These are phyloP conservation scores for Monodelphis domestica DNA, from an alignment of 2,797 vertebrate species.

Conservation along the genomic window DNA sequence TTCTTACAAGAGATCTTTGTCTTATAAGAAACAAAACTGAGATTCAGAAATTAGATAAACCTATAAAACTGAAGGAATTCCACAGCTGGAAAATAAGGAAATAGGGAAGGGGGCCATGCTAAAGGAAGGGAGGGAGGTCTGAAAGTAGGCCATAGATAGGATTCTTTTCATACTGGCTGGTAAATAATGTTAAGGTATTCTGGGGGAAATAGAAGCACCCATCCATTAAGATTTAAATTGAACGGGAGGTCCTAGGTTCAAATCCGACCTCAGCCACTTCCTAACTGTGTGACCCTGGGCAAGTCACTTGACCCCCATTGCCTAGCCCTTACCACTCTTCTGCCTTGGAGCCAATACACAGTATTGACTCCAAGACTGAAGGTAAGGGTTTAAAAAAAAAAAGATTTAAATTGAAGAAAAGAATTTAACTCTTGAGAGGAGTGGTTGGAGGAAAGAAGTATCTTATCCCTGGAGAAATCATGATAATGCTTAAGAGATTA, in stretches of 20 bases:
- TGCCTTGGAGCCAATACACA: too few species aligned
- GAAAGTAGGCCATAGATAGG: background rate
- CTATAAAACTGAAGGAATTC: background rate
- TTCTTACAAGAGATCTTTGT: background rate
- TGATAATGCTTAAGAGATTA: background rate
- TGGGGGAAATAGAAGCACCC: background rate
- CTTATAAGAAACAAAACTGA: background rate
- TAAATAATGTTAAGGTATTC: background rate
- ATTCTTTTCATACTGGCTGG: background rate
- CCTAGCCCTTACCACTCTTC: too few species aligned
- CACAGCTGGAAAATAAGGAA: background rate
- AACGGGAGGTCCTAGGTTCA: too few species aligned
- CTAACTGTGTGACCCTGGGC: too few species aligned
- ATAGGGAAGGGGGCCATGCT: background rate
- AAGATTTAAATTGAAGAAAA: background rate
- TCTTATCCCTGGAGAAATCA: background rate
- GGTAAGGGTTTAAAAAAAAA: too few species aligned
- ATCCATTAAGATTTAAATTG: background rate
- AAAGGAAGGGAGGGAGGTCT: background rate
- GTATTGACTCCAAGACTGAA: too few species aligned
- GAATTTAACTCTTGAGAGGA: background rate
- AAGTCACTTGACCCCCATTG: too few species aligned
- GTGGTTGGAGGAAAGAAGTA: background rate
- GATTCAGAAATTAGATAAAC: background rate
- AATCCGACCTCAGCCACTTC: too few species aligned